Conservation (phyloP, 2,888 invertebrate genomes). For the Morpho deidamia region DNA sequence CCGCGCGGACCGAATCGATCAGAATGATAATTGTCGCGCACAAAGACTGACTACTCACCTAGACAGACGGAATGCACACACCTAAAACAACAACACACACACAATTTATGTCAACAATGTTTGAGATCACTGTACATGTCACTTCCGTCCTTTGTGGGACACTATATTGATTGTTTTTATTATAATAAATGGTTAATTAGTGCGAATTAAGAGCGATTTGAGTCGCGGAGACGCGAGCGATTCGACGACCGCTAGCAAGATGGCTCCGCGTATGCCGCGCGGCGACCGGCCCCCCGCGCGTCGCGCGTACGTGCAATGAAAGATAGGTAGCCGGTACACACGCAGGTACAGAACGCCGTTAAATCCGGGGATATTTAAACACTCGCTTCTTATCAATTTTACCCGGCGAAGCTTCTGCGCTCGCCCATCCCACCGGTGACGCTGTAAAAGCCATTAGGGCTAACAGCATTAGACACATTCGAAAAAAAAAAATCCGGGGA, state of each 20-base stretch:
- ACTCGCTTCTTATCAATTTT: no score
- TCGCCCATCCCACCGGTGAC: no score
- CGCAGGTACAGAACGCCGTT: constrained; percentile 42
- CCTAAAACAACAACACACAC: constrained; percentile 63
- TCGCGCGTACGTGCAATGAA: constrained; percentile 77
- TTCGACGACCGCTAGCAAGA: constrained; percentile 73
- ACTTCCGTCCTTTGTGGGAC: constrained; percentile 34
- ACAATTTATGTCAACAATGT: constrained; percentile 53
- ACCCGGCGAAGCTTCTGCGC: no score
- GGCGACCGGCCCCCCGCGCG: constrained; percentile 58
- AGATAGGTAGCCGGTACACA: constrained; percentile 71
- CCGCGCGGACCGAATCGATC: constrained; percentile 72
- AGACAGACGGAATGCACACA: constrained; percentile 69
- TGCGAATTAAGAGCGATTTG: constrained; percentile 68
- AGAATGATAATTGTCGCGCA: constrained; percentile 77
- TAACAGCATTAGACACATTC: no score
- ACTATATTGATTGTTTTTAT: constrained; percentile 44
- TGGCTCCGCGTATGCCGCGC: constrained; percentile 65
- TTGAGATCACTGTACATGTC: constrained; percentile 40
- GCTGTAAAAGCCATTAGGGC: no score
- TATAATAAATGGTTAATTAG: constrained; percentile 62
- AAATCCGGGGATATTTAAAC: constrained; percentile 38
- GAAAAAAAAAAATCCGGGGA: constrained; percentile 44
- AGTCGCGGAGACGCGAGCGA: constrained; percentile 69
- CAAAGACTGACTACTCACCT: constrained; percentile 74